phyloP scores from a whole-genome alignment of 1,140 invertebrate species.

The Hyles vespertilio region DNA sequence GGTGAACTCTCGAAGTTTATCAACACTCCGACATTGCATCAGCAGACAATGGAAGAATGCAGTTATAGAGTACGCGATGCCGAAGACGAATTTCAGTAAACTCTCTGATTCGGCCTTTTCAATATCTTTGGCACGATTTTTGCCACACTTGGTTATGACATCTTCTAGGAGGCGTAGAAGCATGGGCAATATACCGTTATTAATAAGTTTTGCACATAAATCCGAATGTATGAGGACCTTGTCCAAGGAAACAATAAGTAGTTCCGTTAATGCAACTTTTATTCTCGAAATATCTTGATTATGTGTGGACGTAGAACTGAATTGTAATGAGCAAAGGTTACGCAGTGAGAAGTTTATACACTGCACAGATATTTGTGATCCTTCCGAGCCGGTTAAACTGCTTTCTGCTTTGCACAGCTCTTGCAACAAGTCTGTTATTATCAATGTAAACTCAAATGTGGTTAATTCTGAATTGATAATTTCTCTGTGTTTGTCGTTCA shows the following conservation, averaged over 20 bases:
- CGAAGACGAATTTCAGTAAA: slow-evolving; percentile 79
- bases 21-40: slow-evolving; percentile 74
- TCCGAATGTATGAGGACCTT: slow-evolving; percentile 77
- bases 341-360: slow-evolving; percentile 79
- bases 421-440: slow-evolving; percentile 78
- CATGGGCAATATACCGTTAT: slow-evolving; percentile 79
- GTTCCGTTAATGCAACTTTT: slow-evolving; percentile 77
- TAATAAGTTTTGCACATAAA: slow-evolving; percentile 77
- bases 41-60: slow-evolving; percentile 79
- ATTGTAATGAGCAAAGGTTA: slow-evolving; percentile 78
- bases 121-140: slow-evolving; percentile 29
- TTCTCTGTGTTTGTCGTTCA: slow-evolving; percentile 73
- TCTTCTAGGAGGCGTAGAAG: slow-evolving; percentile 78
- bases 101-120: slow-evolving; percentile 51
- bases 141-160: slow-evolving; percentile 63
- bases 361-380: slow-evolving; percentile 77
- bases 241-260: slow-evolving; percentile 78
- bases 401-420: slow-evolving; percentile 77
- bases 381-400: slow-evolving; percentile 65
- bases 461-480: slow-evolving; percentile 76
- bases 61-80: slow-evolving; percentile 77
- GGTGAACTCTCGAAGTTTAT: slow-evolving; percentile 78
- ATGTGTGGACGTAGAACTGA: slow-evolving; percentile 59
- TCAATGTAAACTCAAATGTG: slow-evolving; percentile 76
- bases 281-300: slow-evolving; percentile 63